Evolutionary conservation across 2,888 invertebrate genomes (phyloP).

Genomic region (Noctuana brunneofusca): DNA sequence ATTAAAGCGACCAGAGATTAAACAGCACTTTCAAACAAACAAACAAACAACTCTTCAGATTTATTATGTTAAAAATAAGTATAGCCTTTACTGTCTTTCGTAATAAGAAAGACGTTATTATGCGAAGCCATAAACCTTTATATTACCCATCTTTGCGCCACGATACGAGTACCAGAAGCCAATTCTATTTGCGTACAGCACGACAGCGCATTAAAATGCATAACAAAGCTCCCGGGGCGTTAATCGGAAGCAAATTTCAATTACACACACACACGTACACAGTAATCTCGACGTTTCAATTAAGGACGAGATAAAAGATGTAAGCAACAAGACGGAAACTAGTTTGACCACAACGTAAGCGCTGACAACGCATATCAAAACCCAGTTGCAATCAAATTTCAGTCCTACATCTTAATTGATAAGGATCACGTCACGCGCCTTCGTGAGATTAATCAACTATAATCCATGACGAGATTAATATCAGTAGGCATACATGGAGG

Average conservation of each 20-base stretch:
- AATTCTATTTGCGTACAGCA: slow-evolving; percentile 4
- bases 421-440: background rate
- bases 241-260: slow-evolving; percentile 44
- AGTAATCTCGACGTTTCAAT: slow-evolving; percentile 43
- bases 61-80: no score
- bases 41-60: no score
- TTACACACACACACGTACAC: slow-evolving; percentile 38
- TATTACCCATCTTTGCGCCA: slow-evolving; percentile 1
- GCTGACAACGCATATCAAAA: slow-evolving; percentile 21
- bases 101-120: no score
- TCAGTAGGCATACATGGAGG: slow-evolving; percentile 18
- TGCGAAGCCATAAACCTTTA: slow-evolving; percentile 15
- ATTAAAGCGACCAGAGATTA: no score
- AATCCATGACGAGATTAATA: slow-evolving; percentile 17
- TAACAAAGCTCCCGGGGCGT: slow-evolving; percentile 33
- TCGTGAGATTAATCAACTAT: slow-evolving; percentile 13
- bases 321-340: slow-evolving; percentile 17
- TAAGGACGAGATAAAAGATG: slow-evolving; percentile 35
- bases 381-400: slow-evolving; percentile 18
- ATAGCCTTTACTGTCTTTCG: no score
- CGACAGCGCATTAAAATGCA: slow-evolving; percentile 29
- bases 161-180: slow-evolving; percentile 9
- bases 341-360: slow-evolving; percentile 20
- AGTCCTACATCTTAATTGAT: slow-evolving; percentile 9
- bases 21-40: no score